phyloP scores from a whole-genome alignment of 2,797 vertebrate genomes.

The Choloepus didactylus region DNA sequence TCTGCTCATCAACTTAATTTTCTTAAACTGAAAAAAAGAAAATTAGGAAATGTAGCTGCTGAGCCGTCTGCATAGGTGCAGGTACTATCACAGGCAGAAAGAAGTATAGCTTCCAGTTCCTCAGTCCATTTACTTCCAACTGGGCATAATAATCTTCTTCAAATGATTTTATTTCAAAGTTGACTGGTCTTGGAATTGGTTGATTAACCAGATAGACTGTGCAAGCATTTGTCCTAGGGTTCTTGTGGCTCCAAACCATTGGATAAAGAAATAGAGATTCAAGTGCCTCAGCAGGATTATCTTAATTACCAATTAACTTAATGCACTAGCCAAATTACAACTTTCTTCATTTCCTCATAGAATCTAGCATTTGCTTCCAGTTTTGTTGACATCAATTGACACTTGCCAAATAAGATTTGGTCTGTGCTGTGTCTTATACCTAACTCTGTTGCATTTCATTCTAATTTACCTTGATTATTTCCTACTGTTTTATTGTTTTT shows the following conservation, averaged over 20 bases:
- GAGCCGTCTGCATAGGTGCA: neutral
- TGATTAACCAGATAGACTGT: constrained; percentile 66
- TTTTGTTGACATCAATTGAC: constrained; percentile 48
- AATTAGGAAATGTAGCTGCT: neutral
- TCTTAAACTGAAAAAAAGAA: constrained; percentile 24
- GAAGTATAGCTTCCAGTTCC: neutral
- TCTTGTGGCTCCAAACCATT: constrained; percentile 56
- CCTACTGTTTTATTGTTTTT: constrained; percentile 7
- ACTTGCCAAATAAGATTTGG: constrained; percentile 53
- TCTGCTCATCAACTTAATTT: constrained; percentile 28
- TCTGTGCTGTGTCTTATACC: constrained; percentile 27
- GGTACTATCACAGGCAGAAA: constrained; percentile 23
- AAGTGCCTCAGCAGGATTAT: constrained; percentile 59
- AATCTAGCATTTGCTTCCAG: constrained; percentile 49
- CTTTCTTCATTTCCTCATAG: constrained; percentile 71
- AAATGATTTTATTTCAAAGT: constrained; percentile 74
- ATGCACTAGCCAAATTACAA: constrained; percentile 62
- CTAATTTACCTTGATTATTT: constrained; percentile 44
- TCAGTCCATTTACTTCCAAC: constrained; percentile 66
- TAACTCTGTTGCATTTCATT: constrained; percentile 63
- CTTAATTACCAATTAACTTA: constrained; percentile 73
- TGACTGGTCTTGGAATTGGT: constrained; percentile 63
- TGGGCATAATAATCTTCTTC: constrained; percentile 49
- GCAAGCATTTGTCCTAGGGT: constrained; percentile 62
- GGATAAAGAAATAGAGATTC: constrained; percentile 65